phyloP scores from a whole-genome alignment of 1,140 invertebrate genomes.

The Trachymyrmex cornetzi region DNA sequence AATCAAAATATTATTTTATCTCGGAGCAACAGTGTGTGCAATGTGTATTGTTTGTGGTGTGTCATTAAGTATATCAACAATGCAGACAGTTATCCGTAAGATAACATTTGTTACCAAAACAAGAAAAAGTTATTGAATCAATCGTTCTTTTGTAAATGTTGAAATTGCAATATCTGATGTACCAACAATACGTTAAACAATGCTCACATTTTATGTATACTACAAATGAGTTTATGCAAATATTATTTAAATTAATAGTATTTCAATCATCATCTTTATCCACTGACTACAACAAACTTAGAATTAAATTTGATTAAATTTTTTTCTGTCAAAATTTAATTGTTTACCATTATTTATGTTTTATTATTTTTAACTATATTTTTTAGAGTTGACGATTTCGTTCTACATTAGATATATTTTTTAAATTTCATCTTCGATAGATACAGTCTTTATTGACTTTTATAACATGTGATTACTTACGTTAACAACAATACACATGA shows the following conservation, averaged over 20 bases:
- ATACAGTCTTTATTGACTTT: too few relatives aligned
- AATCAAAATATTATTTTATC: conserved; percentile 67
- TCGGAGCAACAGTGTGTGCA: conserved; percentile 76
- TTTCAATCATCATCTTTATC: too few relatives aligned
- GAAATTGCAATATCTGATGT: background rate
- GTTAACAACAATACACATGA: background rate
- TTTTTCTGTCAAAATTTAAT: background rate
- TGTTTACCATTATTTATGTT: background rate
- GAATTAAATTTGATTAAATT: background rate
- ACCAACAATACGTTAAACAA: background rate
- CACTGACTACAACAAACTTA: too few relatives aligned
- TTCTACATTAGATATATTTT: background rate
- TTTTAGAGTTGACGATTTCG: too few relatives aligned
- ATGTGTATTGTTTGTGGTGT: conserved; percentile 78
- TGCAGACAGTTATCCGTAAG: background rate
- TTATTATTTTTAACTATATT: background rate
- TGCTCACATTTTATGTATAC: background rate
- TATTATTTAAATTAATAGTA: conserved; percentile 13
- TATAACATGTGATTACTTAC: background rate
- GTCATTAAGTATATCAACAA: background rate
- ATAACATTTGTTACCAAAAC: conserved; percentile 23
- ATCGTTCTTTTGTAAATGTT: conserved; percentile 10
- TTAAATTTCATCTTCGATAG: conserved; percentile 9
- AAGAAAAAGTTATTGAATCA: background rate
- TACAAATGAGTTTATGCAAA: background rate